Conservation (phyloP, 2,113 vertebrate species). For the Erpornis zantholeuca region DNA sequence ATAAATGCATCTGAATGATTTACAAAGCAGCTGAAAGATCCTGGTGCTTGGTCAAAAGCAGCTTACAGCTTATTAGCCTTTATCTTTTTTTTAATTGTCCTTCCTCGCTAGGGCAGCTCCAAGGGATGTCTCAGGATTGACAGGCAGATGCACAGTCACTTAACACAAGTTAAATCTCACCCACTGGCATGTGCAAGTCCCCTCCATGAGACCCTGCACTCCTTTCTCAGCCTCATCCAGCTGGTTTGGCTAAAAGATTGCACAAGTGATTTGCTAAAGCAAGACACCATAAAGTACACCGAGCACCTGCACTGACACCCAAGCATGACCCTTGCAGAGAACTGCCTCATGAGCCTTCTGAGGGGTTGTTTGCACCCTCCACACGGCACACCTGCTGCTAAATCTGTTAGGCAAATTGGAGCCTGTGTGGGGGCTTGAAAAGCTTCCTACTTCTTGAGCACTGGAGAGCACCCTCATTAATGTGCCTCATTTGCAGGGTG, state of each 20-base stretch:
- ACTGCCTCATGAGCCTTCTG: not conserved
- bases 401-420: not conserved
- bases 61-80: not conserved
- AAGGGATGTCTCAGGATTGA: not conserved
- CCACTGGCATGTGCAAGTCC: not conserved
- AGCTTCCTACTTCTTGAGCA: not conserved
- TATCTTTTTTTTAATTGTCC: not conserved
- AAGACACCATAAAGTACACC: fast-evolving
- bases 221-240: not conserved
- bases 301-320: not conserved
- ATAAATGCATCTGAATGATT: not conserved
- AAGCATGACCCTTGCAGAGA: not conserved
- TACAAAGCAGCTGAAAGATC: not conserved
- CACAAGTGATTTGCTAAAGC: not conserved
- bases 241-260: not conserved
- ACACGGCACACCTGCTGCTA: not conserved
- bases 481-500: not conserved
- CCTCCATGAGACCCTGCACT: not conserved
- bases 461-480: not conserved
- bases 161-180: not conserved
- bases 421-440: fast-evolving
- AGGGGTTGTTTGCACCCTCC: not conserved
- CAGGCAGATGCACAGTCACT: not conserved
- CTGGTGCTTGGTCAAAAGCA: not conserved
- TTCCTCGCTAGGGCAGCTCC: not conserved